Conservation (phyloP, 2,113 vertebrate species). For the Potamarius usumacintae region DNA sequence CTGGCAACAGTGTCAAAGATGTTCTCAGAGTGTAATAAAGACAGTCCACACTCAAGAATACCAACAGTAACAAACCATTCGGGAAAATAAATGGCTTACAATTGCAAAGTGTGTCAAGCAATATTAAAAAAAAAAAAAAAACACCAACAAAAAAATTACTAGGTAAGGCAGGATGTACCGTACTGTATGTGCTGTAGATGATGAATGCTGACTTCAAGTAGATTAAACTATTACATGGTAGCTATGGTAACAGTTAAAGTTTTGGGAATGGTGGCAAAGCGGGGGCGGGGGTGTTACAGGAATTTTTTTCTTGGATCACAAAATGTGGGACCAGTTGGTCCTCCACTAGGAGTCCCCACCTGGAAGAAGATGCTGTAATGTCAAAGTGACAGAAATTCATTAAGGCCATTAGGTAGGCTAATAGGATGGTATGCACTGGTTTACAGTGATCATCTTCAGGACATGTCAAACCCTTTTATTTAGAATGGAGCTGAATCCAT, state of each 20-base stretch:
- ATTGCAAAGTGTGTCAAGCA: not conserved
- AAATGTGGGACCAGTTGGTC: not conserved
- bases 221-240: conserved; percentile 1
- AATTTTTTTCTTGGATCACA: not conserved
- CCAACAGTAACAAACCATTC: not conserved
- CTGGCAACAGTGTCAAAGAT: not conserved
- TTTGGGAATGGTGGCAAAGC: not conserved
- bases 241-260: conserved; percentile 5
- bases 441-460: not conserved
- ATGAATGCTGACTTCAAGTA: not conserved
- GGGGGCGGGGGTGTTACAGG: no score
- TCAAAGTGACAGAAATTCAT: not conserved
- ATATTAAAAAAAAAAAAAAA: not conserved
- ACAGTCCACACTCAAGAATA: not conserved
- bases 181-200: not conserved
- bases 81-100: not conserved
- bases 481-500: not conserved
- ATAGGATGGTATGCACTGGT: not conserved
- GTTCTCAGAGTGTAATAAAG: not conserved
- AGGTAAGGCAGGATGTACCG: not conserved
- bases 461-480: not conserved
- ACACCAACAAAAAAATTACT: not conserved
- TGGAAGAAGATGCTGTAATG: not conserved
- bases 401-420: not conserved
- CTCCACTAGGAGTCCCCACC: not conserved